phyloP scores from a whole-genome alignment of 2,888 invertebrate genomes.

The Tipula vernalis region DNA sequence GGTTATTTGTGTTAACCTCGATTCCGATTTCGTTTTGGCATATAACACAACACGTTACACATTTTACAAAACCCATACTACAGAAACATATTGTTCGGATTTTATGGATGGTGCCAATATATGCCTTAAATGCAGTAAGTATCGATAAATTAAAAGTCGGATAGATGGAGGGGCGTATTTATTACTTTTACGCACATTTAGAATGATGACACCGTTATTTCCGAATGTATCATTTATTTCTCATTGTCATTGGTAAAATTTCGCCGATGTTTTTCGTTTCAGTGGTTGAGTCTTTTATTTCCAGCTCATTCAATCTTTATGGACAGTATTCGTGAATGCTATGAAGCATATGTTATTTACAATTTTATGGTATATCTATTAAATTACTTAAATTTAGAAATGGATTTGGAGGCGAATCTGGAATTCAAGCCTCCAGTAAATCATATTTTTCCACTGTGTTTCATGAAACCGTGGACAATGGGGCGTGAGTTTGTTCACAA shows the following conservation, averaged over 20 bases:
- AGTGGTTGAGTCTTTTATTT: slow-evolving; percentile 60
- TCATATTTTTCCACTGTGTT: slow-evolving; percentile 86
- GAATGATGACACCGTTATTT: background rate
- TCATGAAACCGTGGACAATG: slow-evolving; percentile 86
- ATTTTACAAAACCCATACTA: slow-evolving; percentile 81
- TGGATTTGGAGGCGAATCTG: slow-evolving; percentile 70
- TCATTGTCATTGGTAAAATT: background rate
- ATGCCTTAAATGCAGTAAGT: slow-evolving; percentile 85
- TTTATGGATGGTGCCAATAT: slow-evolving; percentile 96
- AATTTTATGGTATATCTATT: slow-evolving; percentile 93
- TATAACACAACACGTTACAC: slow-evolving; percentile 85
- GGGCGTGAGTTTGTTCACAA: slow-evolving; percentile 85
- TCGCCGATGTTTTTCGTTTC: slow-evolving; percentile 14
- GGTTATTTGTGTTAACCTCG: slow-evolving; percentile 82
- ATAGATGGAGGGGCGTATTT: background rate
- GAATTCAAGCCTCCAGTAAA: slow-evolving; percentile 70
- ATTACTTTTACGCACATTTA: background rate
- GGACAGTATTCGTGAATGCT: slow-evolving; percentile 87
- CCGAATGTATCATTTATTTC: background rate
- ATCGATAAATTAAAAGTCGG: background rate
- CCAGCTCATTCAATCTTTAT: slow-evolving; percentile 83
- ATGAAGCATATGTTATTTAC: slow-evolving; percentile 96
- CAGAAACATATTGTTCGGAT: slow-evolving; percentile 88
- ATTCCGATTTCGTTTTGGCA: slow-evolving; percentile 90
- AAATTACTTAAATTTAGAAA: slow-evolving; percentile 77